phyloP scores from a whole-genome alignment of 2,888 invertebrate species.

The Pristionchus maxplancki region DNA sequence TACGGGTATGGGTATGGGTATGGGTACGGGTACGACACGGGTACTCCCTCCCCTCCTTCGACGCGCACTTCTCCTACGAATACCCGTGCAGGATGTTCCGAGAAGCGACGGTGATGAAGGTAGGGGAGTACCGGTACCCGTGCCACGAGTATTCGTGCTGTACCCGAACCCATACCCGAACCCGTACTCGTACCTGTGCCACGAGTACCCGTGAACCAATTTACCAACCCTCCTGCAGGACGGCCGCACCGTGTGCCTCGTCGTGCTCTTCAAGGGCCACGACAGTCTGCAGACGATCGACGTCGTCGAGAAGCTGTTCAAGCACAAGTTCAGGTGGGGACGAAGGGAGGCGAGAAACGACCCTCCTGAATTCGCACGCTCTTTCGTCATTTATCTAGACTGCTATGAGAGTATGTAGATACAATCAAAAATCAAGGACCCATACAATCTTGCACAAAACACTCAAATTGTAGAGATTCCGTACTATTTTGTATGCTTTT shows the following conservation, averaged over 20 bases:
- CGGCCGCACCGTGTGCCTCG: constrained; percentile 58
- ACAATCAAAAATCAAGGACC: too few relatives aligned
- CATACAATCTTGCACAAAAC: too few relatives aligned
- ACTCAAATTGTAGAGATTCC: too few relatives aligned
- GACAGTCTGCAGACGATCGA: constrained; percentile 69
- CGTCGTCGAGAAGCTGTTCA: constrained; percentile 64
- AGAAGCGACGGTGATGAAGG: constrained; percentile 66
- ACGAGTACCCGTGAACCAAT: too few relatives aligned
- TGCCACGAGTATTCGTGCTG: constrained; percentile 55
- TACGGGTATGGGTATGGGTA: too few relatives aligned
- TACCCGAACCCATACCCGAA: constrained; percentile 72
- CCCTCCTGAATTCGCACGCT: too few relatives aligned
- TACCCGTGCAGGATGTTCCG: constrained; percentile 72
- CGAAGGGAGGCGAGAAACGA: neutral
- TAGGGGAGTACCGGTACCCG: too few relatives aligned
- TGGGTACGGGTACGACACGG: too few relatives aligned
- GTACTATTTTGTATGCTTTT: too few relatives aligned
- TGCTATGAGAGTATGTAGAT: too few relatives aligned
- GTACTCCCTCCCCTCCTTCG: constrained; percentile 63
- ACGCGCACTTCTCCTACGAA: constrained; percentile 69
- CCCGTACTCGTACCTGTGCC: too few relatives aligned
- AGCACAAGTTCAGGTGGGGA: constrained; percentile 65
- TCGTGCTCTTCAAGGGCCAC: constrained; percentile 64
- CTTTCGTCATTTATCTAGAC: too few relatives aligned
- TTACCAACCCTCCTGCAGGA: constrained; percentile 51